phyloP scores from a whole-genome alignment of 2,113 vertebrate genomes.

The Scopus umbretta region DNA sequence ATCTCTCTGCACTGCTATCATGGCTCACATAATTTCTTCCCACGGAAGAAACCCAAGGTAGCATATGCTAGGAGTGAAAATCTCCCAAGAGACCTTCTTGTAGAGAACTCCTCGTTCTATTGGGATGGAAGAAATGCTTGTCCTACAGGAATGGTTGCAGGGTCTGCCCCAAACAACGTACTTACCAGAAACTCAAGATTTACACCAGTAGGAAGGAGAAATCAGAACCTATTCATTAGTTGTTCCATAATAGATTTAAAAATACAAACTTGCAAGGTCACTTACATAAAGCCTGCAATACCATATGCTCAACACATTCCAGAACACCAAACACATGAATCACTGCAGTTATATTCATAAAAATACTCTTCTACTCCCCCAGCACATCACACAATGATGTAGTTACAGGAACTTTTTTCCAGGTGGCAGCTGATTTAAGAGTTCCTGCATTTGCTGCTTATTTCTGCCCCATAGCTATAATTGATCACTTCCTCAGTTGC shows the following conservation, averaged over 20 bases:
- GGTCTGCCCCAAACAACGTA: background rate
- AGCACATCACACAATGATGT: conserved; percentile 38
- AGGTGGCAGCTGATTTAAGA: conserved; percentile 27
- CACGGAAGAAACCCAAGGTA: background rate
- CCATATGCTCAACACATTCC: conserved; percentile 65
- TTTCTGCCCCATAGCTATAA: background rate
- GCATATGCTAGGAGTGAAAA: background rate
- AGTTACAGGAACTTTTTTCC: conserved; percentile 29
- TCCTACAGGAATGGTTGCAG: background rate
- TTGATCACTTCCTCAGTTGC: background rate
- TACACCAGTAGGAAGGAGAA: conserved; percentile 9
- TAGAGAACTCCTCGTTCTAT: background rate
- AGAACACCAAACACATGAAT: conserved; percentile 67
- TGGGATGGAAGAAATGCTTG: background rate
- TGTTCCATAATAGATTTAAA: conserved; percentile 58
- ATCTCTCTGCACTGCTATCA: background rate
- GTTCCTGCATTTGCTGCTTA: background rate
- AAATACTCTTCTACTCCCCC: conserved; percentile 59
- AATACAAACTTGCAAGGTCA: conserved; percentile 58
- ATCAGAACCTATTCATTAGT: conserved; percentile 52
- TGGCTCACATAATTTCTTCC: background rate
- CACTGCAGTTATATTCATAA: conserved; percentile 65
- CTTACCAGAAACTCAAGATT: background rate
- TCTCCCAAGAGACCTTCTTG: background rate
- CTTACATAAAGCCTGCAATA: conserved; percentile 54